These are phyloP conservation scores for Rafetus swinhoei DNA, from an alignment of 2,113 vertebrate genomes.

Conservation along the genomic window DNA sequence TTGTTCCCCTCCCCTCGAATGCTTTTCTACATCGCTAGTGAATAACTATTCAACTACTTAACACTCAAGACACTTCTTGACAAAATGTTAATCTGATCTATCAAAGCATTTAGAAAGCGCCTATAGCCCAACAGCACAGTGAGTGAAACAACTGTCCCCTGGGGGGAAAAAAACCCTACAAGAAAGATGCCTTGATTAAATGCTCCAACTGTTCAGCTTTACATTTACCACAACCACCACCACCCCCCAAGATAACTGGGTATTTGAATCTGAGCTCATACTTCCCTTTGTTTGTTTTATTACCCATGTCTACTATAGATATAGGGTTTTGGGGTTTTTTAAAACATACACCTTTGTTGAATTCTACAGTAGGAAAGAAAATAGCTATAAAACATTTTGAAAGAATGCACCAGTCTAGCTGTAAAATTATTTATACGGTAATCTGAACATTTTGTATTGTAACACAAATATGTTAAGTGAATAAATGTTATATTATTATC, in stretches of 20 bases:
- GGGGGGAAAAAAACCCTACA: slow-evolving; percentile 42
- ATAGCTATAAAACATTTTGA: accelerated
- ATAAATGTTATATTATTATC: neutral
- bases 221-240: neutral
- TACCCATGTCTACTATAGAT: neutral
- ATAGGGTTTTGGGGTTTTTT: neutral
- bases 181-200: slow-evolving; percentile 39
- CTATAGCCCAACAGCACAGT: slow-evolving; percentile 10
- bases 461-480: neutral
- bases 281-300: neutral
- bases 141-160: slow-evolving; percentile 52
- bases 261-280: neutral
- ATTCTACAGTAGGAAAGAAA: neutral
- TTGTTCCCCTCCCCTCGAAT: slow-evolving; percentile 24
- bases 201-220: slow-evolving; percentile 28
- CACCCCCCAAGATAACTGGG: neutral
- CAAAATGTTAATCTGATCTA: slow-evolving; percentile 3
- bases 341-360: neutral
- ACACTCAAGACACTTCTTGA: slow-evolving; percentile 11
- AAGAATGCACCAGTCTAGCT: accelerated
- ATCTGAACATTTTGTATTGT: neutral
- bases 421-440: neutral
- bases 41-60: slow-evolving; percentile 48
- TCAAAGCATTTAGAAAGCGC: slow-evolving; percentile 23
- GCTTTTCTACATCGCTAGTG: slow-evolving; percentile 49